phyloP scores from a whole-genome alignment of 2,797 vertebrate genomes.

The Oryzias sinensis region DNA sequence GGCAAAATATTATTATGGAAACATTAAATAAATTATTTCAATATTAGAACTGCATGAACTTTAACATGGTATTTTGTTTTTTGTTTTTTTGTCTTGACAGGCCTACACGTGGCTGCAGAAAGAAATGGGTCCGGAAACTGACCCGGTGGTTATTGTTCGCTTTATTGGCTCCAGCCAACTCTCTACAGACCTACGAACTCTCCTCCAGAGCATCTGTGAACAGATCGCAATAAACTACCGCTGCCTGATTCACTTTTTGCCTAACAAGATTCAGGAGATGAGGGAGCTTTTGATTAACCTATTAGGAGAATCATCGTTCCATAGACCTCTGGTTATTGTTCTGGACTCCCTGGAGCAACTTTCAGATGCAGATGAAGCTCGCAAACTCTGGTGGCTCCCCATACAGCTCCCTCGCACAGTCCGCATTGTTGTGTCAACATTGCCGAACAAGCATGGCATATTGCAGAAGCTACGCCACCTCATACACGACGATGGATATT shows the following conservation, averaged over 20 bases:
- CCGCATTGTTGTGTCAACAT: slow-evolving; percentile 91
- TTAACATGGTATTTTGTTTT: slow-evolving; percentile 30
- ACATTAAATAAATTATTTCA: not conserved
- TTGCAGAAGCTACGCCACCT: slow-evolving; percentile 94
- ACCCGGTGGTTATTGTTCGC: slow-evolving; percentile 92
- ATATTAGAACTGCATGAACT: not conserved
- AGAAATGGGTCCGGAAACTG: slow-evolving; percentile 93
- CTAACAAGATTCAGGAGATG: slow-evolving; percentile 95
- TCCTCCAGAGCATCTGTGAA: slow-evolving; percentile 97
- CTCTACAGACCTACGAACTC: slow-evolving; percentile 88
- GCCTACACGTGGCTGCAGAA: slow-evolving; percentile 93
- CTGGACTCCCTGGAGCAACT: slow-evolving; percentile 95
- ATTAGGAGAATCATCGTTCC: slow-evolving; percentile 91
- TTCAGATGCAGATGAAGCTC: slow-evolving; percentile 91
- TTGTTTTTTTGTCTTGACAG: slow-evolving; percentile 73
- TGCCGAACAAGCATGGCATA: slow-evolving; percentile 97
- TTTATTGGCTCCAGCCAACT: slow-evolving; percentile 91
- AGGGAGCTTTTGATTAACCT: slow-evolving; percentile 93
- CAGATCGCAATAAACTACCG: slow-evolving; percentile 95
- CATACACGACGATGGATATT: slow-evolving; percentile 90
- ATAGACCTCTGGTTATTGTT: slow-evolving; percentile 92
- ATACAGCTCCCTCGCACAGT: slow-evolving; percentile 92
- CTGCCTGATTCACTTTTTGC: slow-evolving; percentile 94
- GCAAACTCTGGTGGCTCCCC: slow-evolving; percentile 98
- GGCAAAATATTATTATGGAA: not conserved